phyloP scores from a whole-genome alignment of 1,140 invertebrate species.

The Scaptomyza montana region DNA sequence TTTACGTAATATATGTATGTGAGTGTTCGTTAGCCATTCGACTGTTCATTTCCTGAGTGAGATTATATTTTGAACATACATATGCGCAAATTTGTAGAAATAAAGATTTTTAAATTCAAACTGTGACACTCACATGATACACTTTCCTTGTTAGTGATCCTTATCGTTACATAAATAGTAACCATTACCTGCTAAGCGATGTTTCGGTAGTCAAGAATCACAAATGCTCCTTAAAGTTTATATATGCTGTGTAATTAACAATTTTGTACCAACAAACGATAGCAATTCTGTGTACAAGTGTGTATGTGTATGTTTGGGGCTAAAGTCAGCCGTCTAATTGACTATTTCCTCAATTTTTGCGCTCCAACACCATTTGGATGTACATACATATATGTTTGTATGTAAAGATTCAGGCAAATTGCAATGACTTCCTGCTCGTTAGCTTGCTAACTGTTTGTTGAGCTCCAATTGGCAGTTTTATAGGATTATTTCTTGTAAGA shows the following conservation, averaged over 20 bases:
- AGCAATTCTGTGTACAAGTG: constrained; percentile 11
- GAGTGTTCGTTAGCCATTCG: constrained; percentile 37
- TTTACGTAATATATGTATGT: constrained; percentile 4
- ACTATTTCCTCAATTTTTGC: constrained; percentile 47
- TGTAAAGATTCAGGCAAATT: background rate
- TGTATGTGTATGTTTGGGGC: background rate
- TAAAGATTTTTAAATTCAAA: constrained; percentile 10
- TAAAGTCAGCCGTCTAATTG: constrained; percentile 42
- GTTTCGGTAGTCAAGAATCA: background rate
- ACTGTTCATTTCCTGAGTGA: constrained; percentile 53
- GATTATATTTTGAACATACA: constrained; percentile 42
- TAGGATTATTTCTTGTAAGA: background rate
- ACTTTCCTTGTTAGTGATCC: background rate
- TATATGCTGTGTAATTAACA: background rate
- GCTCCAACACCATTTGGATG: constrained; percentile 13
- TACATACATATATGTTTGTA: background rate
- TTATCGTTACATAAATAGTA: too few relatives aligned
- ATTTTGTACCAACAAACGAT: constrained; percentile 47
- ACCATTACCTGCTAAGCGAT: too few relatives aligned
- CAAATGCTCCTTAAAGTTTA: too few relatives aligned
- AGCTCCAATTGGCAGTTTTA: constrained; percentile 24
- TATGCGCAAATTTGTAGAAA: constrained; percentile 12
- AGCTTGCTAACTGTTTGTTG: background rate
- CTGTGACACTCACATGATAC: background rate
- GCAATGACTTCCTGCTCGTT: constrained; percentile 1